Evolutionary conservation across 2,797 vertebrate species (phyloP).

Genomic region (Notoglanidium macrostoma): DNA sequence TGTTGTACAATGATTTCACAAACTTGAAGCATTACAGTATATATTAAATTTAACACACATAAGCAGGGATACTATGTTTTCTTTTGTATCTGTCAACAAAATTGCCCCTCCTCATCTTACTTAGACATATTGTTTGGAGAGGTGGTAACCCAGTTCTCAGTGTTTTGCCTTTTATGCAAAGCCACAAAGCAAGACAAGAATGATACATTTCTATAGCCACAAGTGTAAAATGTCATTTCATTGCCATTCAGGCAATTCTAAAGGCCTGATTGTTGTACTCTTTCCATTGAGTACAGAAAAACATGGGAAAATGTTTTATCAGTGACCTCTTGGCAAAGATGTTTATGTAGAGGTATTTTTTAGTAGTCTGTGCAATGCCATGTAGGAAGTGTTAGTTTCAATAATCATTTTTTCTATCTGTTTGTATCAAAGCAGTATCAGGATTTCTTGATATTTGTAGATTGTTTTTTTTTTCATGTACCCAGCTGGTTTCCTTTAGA

Average conservation of each 20-base stretch:
- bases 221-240: conserved; percentile 60
- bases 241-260: conserved; percentile 62
- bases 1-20: background rate
- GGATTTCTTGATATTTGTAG: background rate
- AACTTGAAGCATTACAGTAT: background rate
- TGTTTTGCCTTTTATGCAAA: conserved; percentile 71
- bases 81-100: conserved; percentile 23
- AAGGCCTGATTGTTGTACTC: conserved; percentile 14
- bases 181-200: conserved; percentile 59
- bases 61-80: background rate
- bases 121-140: conserved; percentile 54
- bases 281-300: background rate
- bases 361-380: background rate
- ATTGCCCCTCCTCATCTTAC: conserved; percentile 65
- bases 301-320: background rate
- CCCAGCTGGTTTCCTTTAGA: background rate
- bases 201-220: conserved; percentile 55
- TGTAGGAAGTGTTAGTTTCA: background rate
- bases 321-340: background rate
- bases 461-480: background rate
- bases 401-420: background rate
- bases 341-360: background rate
- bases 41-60: background rate
- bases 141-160: conserved; percentile 75
- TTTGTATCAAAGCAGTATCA: background rate